A percentile compares a stretch with the other conserved stretches of the same genome.
phyloP scores from a whole-genome alignment of 2,888 invertebrate species.

The Drosophila stalkeri region DNA sequence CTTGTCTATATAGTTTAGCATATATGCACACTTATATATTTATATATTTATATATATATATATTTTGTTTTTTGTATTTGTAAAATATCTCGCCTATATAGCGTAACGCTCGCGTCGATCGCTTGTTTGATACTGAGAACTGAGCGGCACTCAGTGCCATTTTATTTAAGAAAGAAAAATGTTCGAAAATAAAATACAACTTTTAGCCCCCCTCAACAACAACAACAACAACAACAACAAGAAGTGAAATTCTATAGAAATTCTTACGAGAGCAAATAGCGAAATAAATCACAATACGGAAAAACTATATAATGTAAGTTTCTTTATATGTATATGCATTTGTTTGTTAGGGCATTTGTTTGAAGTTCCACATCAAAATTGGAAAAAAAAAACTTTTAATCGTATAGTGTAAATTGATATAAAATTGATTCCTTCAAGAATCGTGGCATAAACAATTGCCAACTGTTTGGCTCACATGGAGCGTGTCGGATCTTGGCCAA shows the following conservation, averaged over 20 bases:
- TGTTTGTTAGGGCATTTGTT: not conserved
- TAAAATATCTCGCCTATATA: slow-evolving; percentile 43
- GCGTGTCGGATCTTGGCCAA: slow-evolving; percentile 51
- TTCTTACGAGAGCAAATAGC: slow-evolving; percentile 21
- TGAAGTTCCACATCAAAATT: not conserved
- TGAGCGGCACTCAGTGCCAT: slow-evolving; percentile 50
- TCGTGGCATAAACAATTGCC: slow-evolving; percentile 23
- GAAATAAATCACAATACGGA: slow-evolving; percentile 7
- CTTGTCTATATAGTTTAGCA: slow-evolving; percentile 12
- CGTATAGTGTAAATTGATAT: not conserved
- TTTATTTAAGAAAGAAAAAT: slow-evolving; percentile 62
- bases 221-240: slow-evolving; percentile 2
- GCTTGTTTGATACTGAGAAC: slow-evolving; percentile 68
- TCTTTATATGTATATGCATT: not conserved
- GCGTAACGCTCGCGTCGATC: slow-evolving; percentile 73
- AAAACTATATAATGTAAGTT: slow-evolving; percentile 4
- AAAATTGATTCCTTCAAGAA: not conserved
- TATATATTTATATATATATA: slow-evolving; percentile 4
- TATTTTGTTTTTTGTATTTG: slow-evolving; percentile 18
- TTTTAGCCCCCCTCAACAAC: slow-evolving; percentile 16
- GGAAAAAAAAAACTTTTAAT: slow-evolving; percentile 13
- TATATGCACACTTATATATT: slow-evolving; percentile 9
- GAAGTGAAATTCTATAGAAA: slow-evolving; percentile 26
- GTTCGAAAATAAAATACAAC: slow-evolving; percentile 61
- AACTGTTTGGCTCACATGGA: slow-evolving; percentile 37